Evolutionary conservation across 2,888 invertebrate genomes (phyloP).

Genomic region (Embidobia sp.): DNA sequence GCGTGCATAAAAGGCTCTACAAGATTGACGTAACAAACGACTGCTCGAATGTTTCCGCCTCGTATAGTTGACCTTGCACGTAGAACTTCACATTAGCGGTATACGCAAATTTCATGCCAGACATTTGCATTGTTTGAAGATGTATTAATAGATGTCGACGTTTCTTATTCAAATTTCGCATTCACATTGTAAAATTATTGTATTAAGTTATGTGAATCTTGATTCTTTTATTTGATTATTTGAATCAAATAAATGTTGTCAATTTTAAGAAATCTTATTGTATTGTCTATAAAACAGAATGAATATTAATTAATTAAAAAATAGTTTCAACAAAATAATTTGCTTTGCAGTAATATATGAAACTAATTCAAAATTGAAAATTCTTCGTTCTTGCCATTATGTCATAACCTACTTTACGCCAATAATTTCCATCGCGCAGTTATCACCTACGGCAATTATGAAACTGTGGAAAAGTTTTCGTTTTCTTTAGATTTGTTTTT

Average conservation of each 20-base stretch:
- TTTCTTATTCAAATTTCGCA: slow-evolving; percentile 15
- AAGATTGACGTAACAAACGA: slow-evolving; percentile 28
- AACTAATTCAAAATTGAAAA: slow-evolving; percentile 5
- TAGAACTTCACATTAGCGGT: slow-evolving; percentile 30
- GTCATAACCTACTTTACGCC: slow-evolving; percentile 21
- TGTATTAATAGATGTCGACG: slow-evolving; percentile 24
- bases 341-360: neutral
- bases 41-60: slow-evolving; percentile 26
- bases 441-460: slow-evolving; percentile 34
- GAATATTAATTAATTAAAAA: neutral
- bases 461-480: slow-evolving; percentile 24
- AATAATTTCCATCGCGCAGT: slow-evolving; percentile 19
- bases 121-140: slow-evolving; percentile 31
- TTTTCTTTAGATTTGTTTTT: slow-evolving; percentile 7
- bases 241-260: neutral
- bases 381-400: slow-evolving; percentile 12
- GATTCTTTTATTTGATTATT: slow-evolving; percentile 1
- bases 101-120: slow-evolving; percentile 29
- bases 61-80: slow-evolving; percentile 30
- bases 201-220: slow-evolving; percentile 2
- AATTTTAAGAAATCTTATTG: too few relatives aligned
- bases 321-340: neutral
- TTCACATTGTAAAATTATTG: slow-evolving; percentile 6
- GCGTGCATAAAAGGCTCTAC: slow-evolving; percentile 6
- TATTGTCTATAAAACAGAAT: too few relatives aligned